Evolutionary conservation across 2,888 invertebrate genomes (phyloP), one percentile per base, ranked within the genome.

Genomic region (Tinea pellionella): DNA sequence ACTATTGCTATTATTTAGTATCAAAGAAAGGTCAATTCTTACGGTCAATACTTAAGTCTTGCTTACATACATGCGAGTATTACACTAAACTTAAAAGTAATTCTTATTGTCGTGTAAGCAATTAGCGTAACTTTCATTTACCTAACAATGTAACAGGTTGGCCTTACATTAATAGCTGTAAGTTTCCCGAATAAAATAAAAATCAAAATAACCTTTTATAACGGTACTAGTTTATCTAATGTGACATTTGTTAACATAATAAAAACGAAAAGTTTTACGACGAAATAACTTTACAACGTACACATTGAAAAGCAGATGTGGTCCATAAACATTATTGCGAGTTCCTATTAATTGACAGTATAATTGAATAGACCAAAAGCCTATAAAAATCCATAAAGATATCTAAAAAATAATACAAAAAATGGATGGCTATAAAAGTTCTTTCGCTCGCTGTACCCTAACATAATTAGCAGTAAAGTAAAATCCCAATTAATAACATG

Each of bases 381-480:
- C 55, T 55, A 55, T 55, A 19, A 55, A 55, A 19, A n/a, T 41
- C 41, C 41, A 41, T 41, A 41, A 41, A 41, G 41, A 41, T 41
- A n/a, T 16, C 47, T 16, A 9, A 32, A 32, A 57, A 57, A 57
- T 57, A 32, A 15, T 32, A 47, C 32, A 47, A 47, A 47, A 47
- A 13, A 6, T 16, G 8, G n/a, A 47, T n/a, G 7, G 57, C 16
- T 29, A 32, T 57, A 32, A 57, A 57, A 57, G 18, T 55, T 24
- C 57, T n/a, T 15, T n/a, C 4, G 15, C 7, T 30, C 24, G 53
- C 32, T 32, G 57, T 13, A 57, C 16, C 30, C 57, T 57, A 57
- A 57, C 57, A 24, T 57, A 57, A 57, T 57, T 57, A 57, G 57
- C 57, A 57, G 57, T 57, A 15, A 57, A 57, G 57, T 57, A 57